Evolutionary conservation across 2,888 invertebrate species (phyloP), one percentile per base, ranked within the genome.

Genomic region (Coenonympha arcania): DNA sequence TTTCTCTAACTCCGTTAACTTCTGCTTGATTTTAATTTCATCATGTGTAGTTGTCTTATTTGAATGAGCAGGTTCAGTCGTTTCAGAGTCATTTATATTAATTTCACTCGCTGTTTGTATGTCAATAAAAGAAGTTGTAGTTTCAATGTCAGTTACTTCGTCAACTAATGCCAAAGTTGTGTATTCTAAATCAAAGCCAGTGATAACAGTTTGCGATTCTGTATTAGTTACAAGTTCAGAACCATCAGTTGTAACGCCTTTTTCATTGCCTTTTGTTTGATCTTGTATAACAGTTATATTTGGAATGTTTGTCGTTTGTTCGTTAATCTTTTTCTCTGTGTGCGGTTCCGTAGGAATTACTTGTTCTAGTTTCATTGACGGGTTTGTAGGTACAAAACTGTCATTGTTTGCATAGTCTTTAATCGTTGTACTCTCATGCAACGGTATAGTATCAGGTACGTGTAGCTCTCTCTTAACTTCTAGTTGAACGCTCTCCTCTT

Each of bases 381-480:
- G 6, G 16, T 18, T 11, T 28, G 41, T 18, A 18, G n/a, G n/a
- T 18, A 11, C 6, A 16, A 41, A 16, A n/a, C 2, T 28, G 16
- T 15, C 26, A 37, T 37, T 22, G 11, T 26, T 11, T 5, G 24
- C 19, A 0, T 8, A 19, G 19, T 4, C 2, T 4, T 37, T 16
- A 28, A 15, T 44, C 18, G 34, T 39, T 42, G 39, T 45, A 13
- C 51, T 54, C 19, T 49, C 4, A 19, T 9, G n/a, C 49, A 26
- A 52, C 11, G 40, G 58, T 13, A 55, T 56, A 42, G 64, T 57
- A 51, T 66, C 63, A 3, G 56, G 48, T 52, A 57, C 62, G 43
- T 58, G 67, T 15, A 64, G 15, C 41, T 71, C 65, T 48, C 68
- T 58, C 57, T 56, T 69, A 13, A 71, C 62, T 60, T 72, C 69